Conservation (phyloP, 1,140 invertebrate genomes). For the Drosophila ogumai region DNA sequence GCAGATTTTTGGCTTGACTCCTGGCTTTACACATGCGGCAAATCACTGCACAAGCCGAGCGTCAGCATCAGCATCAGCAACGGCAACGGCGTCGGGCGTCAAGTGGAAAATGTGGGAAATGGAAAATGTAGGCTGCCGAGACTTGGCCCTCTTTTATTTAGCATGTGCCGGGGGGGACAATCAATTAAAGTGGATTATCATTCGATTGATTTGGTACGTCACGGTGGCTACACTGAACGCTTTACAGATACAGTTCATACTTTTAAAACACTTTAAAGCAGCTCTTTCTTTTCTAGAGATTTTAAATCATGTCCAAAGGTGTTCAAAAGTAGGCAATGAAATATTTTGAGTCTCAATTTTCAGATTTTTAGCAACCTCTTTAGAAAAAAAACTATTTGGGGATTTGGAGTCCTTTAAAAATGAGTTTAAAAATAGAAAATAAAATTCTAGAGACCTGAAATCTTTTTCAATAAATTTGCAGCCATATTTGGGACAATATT, state of each 20-base stretch:
- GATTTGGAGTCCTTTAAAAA: background rate
- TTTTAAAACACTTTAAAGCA: background rate
- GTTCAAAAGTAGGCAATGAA: background rate
- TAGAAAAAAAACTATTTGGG: background rate
- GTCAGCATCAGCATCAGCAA: background rate
- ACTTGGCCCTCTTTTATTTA: constrained; percentile 24
- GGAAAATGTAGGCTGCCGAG: constrained; percentile 18
- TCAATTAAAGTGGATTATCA: constrained; percentile 24
- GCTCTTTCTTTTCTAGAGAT: background rate
- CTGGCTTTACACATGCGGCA: constrained; percentile 18
- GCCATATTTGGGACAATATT: no score
- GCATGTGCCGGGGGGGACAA: constrained; percentile 14
- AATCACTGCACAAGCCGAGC: constrained; percentile 3
- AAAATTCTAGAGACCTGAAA: background rate
- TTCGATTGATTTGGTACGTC: constrained; percentile 21
- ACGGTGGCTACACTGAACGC: background rate
- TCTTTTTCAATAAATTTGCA: background rate
- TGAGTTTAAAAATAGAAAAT: background rate
- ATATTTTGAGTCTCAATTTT: background rate
- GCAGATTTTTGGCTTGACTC: constrained; percentile 19
- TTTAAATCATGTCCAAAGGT: background rate
- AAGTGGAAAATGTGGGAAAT: constrained; percentile 17
- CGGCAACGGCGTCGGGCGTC: background rate
- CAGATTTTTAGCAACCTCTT: background rate
- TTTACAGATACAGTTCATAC: background rate